A percentile compares a stretch with the other conserved stretches of the same genome.
Conservation (phyloP, 2,888 invertebrate genomes). For the Apotomis capreana region DNA sequence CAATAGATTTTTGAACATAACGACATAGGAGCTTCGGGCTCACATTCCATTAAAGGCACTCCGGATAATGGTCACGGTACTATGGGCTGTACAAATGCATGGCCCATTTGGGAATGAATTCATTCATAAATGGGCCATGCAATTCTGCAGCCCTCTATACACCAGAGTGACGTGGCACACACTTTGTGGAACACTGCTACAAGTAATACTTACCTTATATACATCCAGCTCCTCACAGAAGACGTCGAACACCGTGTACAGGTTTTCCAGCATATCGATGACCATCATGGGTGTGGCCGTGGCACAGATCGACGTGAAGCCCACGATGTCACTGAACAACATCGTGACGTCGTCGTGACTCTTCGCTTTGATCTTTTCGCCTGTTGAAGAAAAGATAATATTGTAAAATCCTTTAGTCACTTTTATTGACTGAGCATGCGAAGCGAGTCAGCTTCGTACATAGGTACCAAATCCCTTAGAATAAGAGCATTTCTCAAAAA, state of each 20-base stretch:
- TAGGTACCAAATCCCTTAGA: too few relatives aligned
- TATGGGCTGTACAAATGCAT: too few relatives aligned
- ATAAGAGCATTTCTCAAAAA: too few relatives aligned
- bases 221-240: conserved; percentile 97
- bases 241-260: conserved; percentile 96
- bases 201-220: conserved; percentile 88
- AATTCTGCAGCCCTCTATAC: conserved; percentile 57
- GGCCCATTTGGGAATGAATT: too few relatives aligned
- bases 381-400: conserved; percentile 65
- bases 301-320: conserved; percentile 97
- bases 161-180: conserved; percentile 95
- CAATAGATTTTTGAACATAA: too few relatives aligned
- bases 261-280: conserved; percentile 95
- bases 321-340: conserved; percentile 98
- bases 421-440: too few relatives aligned
- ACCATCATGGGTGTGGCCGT: conserved; percentile 98
- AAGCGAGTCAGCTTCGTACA: too few relatives aligned
- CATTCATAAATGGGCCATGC: too few relatives aligned
- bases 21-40: too few relatives aligned
- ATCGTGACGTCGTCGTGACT: conserved; percentile 97
- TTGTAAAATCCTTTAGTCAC: neutral
- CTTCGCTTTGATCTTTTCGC: conserved; percentile 95
- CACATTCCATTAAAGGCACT: too few relatives aligned
- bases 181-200: conserved; percentile 93
- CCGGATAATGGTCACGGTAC: conserved; percentile 66